These are phyloP conservation scores for Varroa destructor DNA, from an alignment of 1,140 invertebrate species.

Conservation along the genomic window DNA sequence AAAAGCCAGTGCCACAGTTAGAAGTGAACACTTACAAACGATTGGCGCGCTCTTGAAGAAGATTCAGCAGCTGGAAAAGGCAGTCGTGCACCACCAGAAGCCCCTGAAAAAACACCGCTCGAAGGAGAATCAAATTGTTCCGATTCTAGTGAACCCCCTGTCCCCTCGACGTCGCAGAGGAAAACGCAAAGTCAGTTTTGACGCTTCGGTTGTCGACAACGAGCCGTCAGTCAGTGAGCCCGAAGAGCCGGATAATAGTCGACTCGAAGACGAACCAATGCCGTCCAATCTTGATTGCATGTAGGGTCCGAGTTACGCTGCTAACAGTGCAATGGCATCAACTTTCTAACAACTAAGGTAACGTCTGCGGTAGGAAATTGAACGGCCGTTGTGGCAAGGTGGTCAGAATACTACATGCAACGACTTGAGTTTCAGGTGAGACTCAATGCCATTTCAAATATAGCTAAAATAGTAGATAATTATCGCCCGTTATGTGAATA, in stretches of 20 bases:
- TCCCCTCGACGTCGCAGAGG: neutral
- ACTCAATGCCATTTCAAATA: too few species aligned
- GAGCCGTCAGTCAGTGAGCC: neutral
- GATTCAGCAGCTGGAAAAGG: neutral
- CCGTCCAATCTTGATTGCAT: neutral
- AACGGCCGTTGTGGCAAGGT: too few species aligned
- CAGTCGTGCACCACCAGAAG: neutral
- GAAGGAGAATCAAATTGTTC: constrained; percentile 22
- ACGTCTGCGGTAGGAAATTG: too few species aligned
- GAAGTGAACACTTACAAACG: constrained; percentile 5
- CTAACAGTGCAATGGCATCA: too few species aligned
- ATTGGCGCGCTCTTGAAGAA: constrained; percentile 13
- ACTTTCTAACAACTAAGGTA: too few species aligned
- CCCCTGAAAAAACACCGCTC: neutral
- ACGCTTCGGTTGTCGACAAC: constrained; percentile 14
- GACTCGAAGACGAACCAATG: constrained; percentile 15
- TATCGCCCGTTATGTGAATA: too few species aligned
- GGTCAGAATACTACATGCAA: too few species aligned
- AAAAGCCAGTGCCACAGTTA: neutral
- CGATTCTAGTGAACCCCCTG: constrained; percentile 4
- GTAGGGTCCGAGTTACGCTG: too few species aligned
- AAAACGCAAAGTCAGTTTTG: neutral
- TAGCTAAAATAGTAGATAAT: too few species aligned
- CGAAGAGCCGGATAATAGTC: constrained; percentile 4
- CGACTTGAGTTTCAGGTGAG: too few species aligned